Evolutionary conservation across 1,140 invertebrate species (phyloP).

Genomic region (Drosophila novamexicana): DNA sequence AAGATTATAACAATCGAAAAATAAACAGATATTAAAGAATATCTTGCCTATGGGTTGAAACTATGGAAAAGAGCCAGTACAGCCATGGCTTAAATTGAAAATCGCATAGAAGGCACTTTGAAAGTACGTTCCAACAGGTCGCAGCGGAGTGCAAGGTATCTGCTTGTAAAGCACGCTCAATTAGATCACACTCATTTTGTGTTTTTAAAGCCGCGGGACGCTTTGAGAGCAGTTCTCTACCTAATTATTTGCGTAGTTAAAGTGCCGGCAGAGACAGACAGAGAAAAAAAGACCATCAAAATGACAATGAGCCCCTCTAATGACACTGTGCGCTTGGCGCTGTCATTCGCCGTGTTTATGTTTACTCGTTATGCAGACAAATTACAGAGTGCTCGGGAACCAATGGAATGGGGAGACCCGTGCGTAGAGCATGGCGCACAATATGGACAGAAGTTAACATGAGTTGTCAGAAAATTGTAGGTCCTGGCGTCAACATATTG

Average conservation of each 20-base stretch:
- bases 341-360: slow-evolving; percentile 27
- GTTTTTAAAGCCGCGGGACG: slow-evolving; percentile 33
- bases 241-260: slow-evolving; percentile 79
- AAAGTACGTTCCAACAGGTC: too few species aligned
- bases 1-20: too few species aligned
- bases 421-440: slow-evolving; percentile 3
- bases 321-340: slow-evolving; percentile 37
- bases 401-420: slow-evolving; percentile 32
- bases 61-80: too few species aligned
- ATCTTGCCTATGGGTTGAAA: too few species aligned
- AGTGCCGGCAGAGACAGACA: slow-evolving; percentile 49
- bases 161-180: background rate
- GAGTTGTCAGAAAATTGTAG: slow-evolving; percentile 33
- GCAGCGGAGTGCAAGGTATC: background rate
- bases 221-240: slow-evolving; percentile 44
- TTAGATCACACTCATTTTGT: background rate
- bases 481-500: slow-evolving; percentile 24
- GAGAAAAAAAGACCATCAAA: slow-evolving; percentile 25
- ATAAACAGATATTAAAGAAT: too few species aligned
- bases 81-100: too few species aligned
- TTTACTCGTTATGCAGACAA: slow-evolving; percentile 50
- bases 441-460: slow-evolving; percentile 11
- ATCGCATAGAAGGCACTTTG: too few species aligned
- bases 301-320: slow-evolving; percentile 51
- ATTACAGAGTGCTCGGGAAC: slow-evolving; percentile 42